Base-by-base conservation (phyloP, 2,888 invertebrate genomes). In the Poecilobothrus nobilitatus region DNA sequence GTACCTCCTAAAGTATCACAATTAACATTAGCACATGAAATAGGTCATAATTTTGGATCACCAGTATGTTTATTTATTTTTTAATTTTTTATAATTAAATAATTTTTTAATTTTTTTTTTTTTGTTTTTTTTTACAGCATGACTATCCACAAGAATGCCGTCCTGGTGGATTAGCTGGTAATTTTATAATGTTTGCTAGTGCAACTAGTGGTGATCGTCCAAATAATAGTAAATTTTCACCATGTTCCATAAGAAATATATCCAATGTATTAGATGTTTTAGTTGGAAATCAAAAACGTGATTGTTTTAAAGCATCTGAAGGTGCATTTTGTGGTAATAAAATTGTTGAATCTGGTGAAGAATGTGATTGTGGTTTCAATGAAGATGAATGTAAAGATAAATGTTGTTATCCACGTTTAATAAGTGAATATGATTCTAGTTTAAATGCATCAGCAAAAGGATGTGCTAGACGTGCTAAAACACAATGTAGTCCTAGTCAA, bases 311-410 rank as follows among this genome's bases (percentile, higher is more conserved):
- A 74, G 90, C 89, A n/a, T 90, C 91, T 68, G 91, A 89, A 71
- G 95, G 95, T 70, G 95, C 98, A 37, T 99, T 98, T 88, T 99
- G 99, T 82, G 99, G 99, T 68, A 99, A 99, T 83, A 97, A 97
- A 83, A 96, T 99, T 76, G 95, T 96, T 0, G 99, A 99, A 80
- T 92, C 90, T 34, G 96, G 94, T 66, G 99, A 99, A 83, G 94
- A 98, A 82, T 99, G 99, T 79, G 99, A 99, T 81, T 96, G 95
- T 77, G 95, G 95, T 33, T 98, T 95, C 80, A 92, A 94, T 76
- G 90, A 91, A 72, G 89, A 90, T 18, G 97, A 98, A 78, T 99
- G 98, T 83, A 89, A 87, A 73, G 91, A 92, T 76, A 91, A 89
- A 72, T 99, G 99, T 80, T 99, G 99, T 82, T 94, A 95, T 82